These are phyloP conservation scores for Hippopotamus amphibius DNA, from an alignment of 2,113 vertebrate species.

Conservation along the genomic window DNA sequence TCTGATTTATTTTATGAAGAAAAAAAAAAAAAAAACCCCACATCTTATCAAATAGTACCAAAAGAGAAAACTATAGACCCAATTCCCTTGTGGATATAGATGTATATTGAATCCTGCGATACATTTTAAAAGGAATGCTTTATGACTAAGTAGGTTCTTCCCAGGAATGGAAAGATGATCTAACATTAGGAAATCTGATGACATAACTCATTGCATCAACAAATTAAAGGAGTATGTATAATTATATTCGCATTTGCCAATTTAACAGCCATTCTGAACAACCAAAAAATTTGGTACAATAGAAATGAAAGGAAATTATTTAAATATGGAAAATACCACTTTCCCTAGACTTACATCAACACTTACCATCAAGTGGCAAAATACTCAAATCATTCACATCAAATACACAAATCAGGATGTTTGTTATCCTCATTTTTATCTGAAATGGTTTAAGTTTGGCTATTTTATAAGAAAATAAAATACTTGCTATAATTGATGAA, in stretches of 20 bases:
- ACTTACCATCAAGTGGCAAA: neutral
- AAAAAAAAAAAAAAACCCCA: neutral
- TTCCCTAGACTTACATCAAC: neutral
- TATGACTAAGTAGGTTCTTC: neutral
- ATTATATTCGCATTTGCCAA: neutral
- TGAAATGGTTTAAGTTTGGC: neutral
- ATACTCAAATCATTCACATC: neutral
- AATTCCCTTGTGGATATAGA: slow-evolving; percentile 5
- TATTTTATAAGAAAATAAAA: slow-evolving; percentile 54
- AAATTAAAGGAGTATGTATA: neutral
- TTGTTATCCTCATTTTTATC: neutral
- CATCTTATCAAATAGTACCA: neutral
- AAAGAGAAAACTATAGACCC: slow-evolving; percentile 19
- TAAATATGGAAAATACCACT: neutral
- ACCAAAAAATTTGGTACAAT: neutral
- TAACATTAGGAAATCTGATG: neutral
- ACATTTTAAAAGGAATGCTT: slow-evolving; percentile 15
- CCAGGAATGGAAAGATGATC: neutral
- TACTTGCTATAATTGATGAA: neutral
- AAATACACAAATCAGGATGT: neutral
- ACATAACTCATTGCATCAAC: neutral
- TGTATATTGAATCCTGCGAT: neutral
- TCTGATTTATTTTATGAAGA: neutral
- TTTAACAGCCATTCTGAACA: neutral
- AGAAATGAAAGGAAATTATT: slow-evolving; percentile 18